These are phyloP conservation scores for Motacilla alba DNA, from an alignment of 2,113 vertebrate genomes.

Conservation along the genomic window DNA sequence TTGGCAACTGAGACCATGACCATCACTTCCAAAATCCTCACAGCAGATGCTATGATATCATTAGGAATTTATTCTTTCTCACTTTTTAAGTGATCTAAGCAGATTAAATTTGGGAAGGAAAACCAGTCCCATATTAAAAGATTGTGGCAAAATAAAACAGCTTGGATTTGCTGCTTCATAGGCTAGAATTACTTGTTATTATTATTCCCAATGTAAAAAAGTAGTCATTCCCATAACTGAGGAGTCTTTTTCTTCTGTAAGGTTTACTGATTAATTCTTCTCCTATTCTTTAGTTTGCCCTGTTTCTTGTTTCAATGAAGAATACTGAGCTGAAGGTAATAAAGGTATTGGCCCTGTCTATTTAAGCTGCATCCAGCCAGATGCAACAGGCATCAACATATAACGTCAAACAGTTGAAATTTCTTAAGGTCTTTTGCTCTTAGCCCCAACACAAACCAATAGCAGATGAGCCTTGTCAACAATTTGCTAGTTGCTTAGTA, in stretches of 20 bases:
- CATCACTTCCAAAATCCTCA: neutral
- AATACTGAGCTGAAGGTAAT: neutral
- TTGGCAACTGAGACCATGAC: neutral
- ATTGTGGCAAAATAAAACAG: neutral
- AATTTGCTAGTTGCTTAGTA: constrained; percentile 56
- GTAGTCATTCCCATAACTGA: neutral
- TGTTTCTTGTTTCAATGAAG: neutral
- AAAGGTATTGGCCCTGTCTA: neutral
- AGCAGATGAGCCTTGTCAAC: constrained; percentile 67
- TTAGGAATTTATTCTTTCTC: neutral
- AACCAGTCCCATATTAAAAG: neutral
- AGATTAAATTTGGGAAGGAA: neutral
- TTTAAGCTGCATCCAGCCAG: neutral
- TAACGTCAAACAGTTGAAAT: neutral
- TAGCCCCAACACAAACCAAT: constrained; percentile 39
- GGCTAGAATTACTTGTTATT: neutral
- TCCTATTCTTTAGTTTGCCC: neutral
- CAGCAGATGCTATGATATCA: neutral
- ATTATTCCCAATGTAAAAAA: neutral
- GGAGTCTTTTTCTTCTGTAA: neutral
- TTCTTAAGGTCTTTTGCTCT: constrained; percentile 11
- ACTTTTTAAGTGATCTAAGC: neutral
- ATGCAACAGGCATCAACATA: constrained; percentile 1
- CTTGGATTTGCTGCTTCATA: neutral
- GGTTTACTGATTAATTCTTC: neutral